Conservation (phyloP, 2,113 vertebrate species). For the Oncorhynchus tshawytscha region DNA sequence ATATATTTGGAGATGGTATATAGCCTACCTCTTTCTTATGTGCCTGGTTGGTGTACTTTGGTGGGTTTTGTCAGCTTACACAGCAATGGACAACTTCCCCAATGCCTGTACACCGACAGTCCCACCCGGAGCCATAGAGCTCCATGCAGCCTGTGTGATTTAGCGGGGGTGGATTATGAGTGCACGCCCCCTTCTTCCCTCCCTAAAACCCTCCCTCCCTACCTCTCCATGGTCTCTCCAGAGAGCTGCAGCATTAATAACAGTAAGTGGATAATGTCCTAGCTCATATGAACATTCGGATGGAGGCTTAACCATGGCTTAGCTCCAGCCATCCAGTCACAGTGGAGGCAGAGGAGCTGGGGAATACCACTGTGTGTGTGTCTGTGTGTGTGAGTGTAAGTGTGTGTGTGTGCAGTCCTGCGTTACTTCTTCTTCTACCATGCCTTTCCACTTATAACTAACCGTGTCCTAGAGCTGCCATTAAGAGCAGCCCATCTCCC, state of each 20-base stretch:
- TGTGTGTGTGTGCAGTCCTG: constrained; percentile 18
- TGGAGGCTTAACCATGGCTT: constrained; percentile 73
- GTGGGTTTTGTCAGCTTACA: constrained; percentile 5
- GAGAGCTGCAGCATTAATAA: constrained; percentile 75
- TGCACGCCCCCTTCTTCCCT: not conserved
- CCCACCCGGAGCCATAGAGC: constrained; percentile 33
- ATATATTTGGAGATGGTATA: no score
- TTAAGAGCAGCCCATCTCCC: not conserved
- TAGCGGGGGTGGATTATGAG: constrained; percentile 28
- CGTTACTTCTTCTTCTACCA: not conserved
- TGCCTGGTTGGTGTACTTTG: not conserved
- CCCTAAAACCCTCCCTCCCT: constrained; percentile 10
- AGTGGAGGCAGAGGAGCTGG: constrained; percentile 1
- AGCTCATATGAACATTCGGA: constrained; percentile 67
- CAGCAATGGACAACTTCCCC: constrained; percentile 3
- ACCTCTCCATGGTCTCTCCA: constrained; percentile 54
- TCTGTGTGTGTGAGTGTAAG: constrained; percentile 23
- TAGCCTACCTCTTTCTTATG: no score
- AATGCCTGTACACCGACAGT: constrained; percentile 19
- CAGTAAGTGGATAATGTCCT: constrained; percentile 78
- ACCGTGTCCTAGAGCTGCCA: not conserved
- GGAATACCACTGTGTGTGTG: constrained; percentile 6
- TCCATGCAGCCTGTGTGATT: constrained; percentile 43
- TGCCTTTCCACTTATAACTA: not conserved
- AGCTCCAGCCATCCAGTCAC: not conserved